These are phyloP conservation scores for Dynastes hyllus DNA, from an alignment of 2,888 invertebrate species.

Conservation along the genomic window DNA sequence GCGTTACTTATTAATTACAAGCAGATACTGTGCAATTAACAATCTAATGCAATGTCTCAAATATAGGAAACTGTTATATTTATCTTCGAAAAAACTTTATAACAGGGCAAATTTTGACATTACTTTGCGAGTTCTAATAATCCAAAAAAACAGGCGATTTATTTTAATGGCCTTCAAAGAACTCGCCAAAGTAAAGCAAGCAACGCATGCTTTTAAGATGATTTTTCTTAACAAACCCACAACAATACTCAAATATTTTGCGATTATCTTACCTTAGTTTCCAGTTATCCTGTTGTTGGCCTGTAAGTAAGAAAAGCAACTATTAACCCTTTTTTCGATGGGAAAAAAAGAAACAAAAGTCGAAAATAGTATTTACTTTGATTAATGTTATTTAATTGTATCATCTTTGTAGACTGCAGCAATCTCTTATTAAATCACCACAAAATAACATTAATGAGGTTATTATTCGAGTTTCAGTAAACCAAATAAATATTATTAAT, in stretches of 20 bases:
- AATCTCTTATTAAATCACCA: background rate
- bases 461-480: slow-evolving; percentile 47
- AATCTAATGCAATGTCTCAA: slow-evolving; percentile 22
- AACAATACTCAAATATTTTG: too few species aligned
- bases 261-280: slow-evolving; percentile 1
- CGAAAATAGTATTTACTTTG: too few species aligned
- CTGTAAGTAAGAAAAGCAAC: too few species aligned
- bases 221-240: background rate
- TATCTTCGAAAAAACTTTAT: slow-evolving; percentile 6
- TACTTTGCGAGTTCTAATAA: slow-evolving; percentile 37
- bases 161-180: slow-evolving; percentile 29
- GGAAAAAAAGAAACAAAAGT: background rate
- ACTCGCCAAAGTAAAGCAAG: slow-evolving; percentile 20
- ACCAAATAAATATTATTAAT: slow-evolving; percentile 39
- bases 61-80: slow-evolving; percentile 38
- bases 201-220: background rate
- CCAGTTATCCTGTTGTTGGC: too few species aligned
- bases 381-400: background rate
- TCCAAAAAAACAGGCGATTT: slow-evolving; percentile 25
- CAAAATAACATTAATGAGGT: slow-evolving; percentile 30
- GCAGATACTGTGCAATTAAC: too few species aligned
- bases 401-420: slow-evolving; percentile 35
- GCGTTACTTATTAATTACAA: too few species aligned
- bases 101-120: slow-evolving; percentile 43
- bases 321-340: too few species aligned